Conservation (phyloP, 2,113 vertebrate genomes). For the Hyaena hyaena region DNA sequence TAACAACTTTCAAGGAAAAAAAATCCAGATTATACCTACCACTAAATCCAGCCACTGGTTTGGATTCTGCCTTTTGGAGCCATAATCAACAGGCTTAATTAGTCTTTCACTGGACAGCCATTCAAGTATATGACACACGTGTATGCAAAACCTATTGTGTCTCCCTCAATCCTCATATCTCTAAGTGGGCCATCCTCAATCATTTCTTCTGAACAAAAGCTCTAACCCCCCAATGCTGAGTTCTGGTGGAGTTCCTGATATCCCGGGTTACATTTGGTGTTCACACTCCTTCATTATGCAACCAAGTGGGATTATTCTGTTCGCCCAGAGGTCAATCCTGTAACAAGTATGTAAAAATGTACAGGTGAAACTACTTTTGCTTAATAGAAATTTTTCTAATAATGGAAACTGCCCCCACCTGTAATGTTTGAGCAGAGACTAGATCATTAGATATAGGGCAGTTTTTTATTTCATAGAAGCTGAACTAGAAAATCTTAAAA, state of each 20-base stretch:
- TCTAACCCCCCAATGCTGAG: neutral
- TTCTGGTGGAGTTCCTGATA: neutral
- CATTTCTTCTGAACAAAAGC: neutral
- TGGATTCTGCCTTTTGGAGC: neutral
- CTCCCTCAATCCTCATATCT: neutral
- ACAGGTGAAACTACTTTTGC: neutral
- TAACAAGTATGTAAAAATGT: neutral
- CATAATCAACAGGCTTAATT: neutral
- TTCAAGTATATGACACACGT: neutral
- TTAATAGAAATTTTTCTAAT: neutral
- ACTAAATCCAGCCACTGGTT: slow-evolving; percentile 8
- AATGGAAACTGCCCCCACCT: neutral
- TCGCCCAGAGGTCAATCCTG: neutral
- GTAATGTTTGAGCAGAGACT: neutral
- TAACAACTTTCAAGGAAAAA: too few relatives aligned
- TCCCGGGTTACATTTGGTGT: neutral
- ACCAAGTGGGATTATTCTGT: neutral
- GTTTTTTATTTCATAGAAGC: neutral
- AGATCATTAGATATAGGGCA: neutral
- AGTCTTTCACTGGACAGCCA: neutral
- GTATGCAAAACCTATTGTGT: neutral
- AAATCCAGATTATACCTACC: neutral
- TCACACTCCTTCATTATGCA: neutral
- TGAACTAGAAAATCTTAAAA: slow-evolving; percentile 5
- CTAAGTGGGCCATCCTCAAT: neutral